Evolutionary conservation across 2,888 invertebrate species (phyloP).

Genomic region (Napeogenes inachia): DNA sequence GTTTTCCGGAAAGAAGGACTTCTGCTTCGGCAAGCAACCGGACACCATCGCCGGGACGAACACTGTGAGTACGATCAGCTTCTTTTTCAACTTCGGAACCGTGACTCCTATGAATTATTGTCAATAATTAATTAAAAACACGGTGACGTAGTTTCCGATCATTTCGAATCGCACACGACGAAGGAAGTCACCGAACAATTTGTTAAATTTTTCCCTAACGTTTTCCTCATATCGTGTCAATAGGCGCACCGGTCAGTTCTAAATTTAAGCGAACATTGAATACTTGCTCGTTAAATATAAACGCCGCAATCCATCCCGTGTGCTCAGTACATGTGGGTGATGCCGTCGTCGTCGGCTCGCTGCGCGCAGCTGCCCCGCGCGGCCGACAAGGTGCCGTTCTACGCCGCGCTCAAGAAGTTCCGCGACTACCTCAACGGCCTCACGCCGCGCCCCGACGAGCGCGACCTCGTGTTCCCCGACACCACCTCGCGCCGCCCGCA

Average conservation of each 20-base stretch:
- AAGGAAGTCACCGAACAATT: too few relatives aligned
- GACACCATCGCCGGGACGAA: slow-evolving; percentile 95
- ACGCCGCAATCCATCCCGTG: neutral
- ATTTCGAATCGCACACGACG: too few relatives aligned
- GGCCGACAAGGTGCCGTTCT: slow-evolving; percentile 98
- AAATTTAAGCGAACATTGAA: too few relatives aligned
- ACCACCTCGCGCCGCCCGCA: slow-evolving; percentile 68
- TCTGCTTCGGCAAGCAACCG: slow-evolving; percentile 96
- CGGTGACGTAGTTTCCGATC: too few relatives aligned
- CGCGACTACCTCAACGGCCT: slow-evolving; percentile 95
- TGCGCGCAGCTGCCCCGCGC: slow-evolving; percentile 98
- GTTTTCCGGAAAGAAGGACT: slow-evolving; percentile 97
- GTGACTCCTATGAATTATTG: too few relatives aligned
- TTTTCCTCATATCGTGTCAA: too few relatives aligned
- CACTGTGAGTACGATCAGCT: slow-evolving; percentile 82
- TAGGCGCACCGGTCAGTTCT: too few relatives aligned
- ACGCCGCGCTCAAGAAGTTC: slow-evolving; percentile 95
- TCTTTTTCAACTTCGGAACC: neutral
- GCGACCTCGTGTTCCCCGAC: slow-evolving; percentile 89
- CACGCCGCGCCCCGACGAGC: slow-evolving; percentile 89
- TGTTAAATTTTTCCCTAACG: too few relatives aligned
- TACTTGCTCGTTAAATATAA: too few relatives aligned
- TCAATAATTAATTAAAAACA: too few relatives aligned
- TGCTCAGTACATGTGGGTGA: slow-evolving; percentile 97
- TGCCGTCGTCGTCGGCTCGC: slow-evolving; percentile 98